Percentiles rank a stretch among this genome's conserved stretches.
These are phyloP conservation scores for Heliothis peltigera DNA, from an alignment of 2,888 invertebrate genomes.

Conservation along the genomic window DNA sequence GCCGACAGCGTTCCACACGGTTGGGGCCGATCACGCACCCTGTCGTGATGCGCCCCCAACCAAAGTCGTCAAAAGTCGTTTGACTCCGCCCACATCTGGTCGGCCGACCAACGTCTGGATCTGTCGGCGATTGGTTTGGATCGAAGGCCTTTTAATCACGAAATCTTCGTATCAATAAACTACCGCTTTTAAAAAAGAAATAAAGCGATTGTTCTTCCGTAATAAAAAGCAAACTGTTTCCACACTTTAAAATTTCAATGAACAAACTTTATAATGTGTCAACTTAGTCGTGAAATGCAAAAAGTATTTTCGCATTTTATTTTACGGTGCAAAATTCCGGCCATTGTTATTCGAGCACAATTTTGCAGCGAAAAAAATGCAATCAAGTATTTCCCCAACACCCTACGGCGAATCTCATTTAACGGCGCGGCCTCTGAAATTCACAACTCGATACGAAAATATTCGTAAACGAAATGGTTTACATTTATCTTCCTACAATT, in stretches of 20 bases:
- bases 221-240: constrained; percentile 20
- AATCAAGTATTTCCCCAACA: constrained; percentile 22
- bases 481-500: constrained; percentile 32
- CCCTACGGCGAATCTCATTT: constrained; percentile 37
- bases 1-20: no score
- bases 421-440: constrained; percentile 7
- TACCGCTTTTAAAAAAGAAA: neutral
- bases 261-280: neutral
- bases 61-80: no score
- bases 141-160: no score
- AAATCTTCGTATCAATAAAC: neutral
- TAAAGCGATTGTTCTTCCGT: constrained; percentile 14
- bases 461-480: constrained; percentile 21
- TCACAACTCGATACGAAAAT: constrained; percentile 25
- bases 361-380: constrained; percentile 20
- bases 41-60: no score
- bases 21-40: no score
- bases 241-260: neutral
- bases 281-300: neutral
- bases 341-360: constrained; percentile 9
- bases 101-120: no score
- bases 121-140: no score
- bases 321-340: constrained; percentile 3
- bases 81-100: no score
- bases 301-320: constrained; percentile 2